Base-by-base conservation (phyloP, 2,113 vertebrate genomes). In the Halichoeres trimaculatus region DNA sequence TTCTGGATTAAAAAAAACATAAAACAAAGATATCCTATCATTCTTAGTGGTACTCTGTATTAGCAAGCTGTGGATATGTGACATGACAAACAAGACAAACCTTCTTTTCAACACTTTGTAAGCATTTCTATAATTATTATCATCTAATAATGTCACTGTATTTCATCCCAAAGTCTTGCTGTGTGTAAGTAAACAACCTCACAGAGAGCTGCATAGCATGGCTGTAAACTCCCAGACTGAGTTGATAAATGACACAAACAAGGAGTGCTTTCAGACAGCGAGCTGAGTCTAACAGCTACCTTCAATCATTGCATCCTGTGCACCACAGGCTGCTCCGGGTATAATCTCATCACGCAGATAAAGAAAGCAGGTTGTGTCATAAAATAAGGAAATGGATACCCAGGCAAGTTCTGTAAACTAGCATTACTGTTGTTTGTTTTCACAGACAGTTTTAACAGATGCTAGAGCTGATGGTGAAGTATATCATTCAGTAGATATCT, bases 401-500 rank as follows among this genome's bases (percentile, higher is more conserved):
- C 45, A 6, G 9, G 45, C 45, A 41, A 34, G 22, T 34, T 58
- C 26, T 40, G 34, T 22, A 30, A 60, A 60, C 45, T 26, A 41
- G 12, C 8, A 17, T 30, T 19, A 19, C n/a, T 12, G 1, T 10
- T 38, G 12, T 50, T 73, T 64, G 16, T 19, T 26, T 9, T 51
- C 10, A 36, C n/a, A 13, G 38, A 35, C 16, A 11, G 1, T 4
- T 48, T 41, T 8, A 57, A 40, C 38, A 48, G 19, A 54, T 20
- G 19, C 9, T 9, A 17, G 9, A 20, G 30, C 34, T 20, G 26
- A 30, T 55, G 40, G 47, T 11, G 20, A 36, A 10, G 16, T 55
- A 53, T 56, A n/a, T 57, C 34, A 43, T 24, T 51, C 20, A 36
- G n/a, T 24, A 60, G 36, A 71, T 3, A 68, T n/a, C 40, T 60